phyloP scores from a whole-genome alignment of 1,140 invertebrate genomes.

The Colletes gigas region DNA sequence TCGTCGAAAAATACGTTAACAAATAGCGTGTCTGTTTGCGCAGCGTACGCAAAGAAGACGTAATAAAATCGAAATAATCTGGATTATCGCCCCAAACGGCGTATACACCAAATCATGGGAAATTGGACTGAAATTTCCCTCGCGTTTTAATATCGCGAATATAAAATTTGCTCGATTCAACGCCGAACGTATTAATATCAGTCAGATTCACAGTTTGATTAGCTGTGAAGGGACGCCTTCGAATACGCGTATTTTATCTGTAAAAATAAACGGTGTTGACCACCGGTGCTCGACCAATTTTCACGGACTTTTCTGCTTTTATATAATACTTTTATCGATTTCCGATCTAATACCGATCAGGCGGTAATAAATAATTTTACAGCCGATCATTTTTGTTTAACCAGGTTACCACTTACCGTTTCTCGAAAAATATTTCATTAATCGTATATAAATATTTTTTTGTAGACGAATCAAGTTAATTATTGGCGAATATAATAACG shows the following conservation, averaged over 20 bases:
- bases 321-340: no score
- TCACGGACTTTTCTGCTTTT: no score
- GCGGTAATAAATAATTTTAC: no score
- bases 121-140: background rate
- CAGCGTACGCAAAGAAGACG: background rate
- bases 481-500: no score
- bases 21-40: background rate
- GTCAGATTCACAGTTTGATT: conserved; percentile 23
- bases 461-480: no score
- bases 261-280: conserved; percentile 1
- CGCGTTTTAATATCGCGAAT: conserved; percentile 20
- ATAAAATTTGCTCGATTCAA: background rate
- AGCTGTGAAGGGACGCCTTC: background rate
- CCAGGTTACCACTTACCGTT: no score
- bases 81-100: background rate
- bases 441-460: no score
- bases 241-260: background rate
- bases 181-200: conserved; percentile 15
- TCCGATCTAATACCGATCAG: no score
- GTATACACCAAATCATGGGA: background rate
- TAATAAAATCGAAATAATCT: background rate
- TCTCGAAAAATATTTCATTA: no score
- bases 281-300: background rate
- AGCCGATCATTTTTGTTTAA: no score
- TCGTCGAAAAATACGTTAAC: background rate